Percentiles rank a stretch among this genome's conserved stretches.
phyloP scores from a whole-genome alignment of 30 jellyfish, hydroid and myxozoan species.

The Pseudorhiza aurosa region DNA sequence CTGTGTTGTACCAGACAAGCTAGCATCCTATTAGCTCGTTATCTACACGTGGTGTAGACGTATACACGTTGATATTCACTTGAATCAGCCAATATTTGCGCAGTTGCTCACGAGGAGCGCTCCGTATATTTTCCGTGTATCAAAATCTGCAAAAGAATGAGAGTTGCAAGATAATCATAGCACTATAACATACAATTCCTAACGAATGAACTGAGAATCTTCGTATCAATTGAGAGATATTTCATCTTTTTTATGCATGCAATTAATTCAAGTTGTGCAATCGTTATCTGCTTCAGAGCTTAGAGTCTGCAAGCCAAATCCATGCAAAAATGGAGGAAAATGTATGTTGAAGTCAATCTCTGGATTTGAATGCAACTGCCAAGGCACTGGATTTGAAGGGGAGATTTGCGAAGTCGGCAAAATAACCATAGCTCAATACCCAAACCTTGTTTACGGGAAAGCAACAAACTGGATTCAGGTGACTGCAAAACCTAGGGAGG shows the following conservation, averaged over 20 bases:
- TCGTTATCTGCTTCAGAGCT: conserved; percentile 44
- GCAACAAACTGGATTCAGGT: conserved; percentile 14
- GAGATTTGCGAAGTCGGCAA: conserved; percentile 58
- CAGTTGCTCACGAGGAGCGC: too few species aligned
- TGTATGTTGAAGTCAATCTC: conserved; percentile 32
- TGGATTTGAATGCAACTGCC: conserved; percentile 57
- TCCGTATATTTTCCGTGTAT: too few species aligned
- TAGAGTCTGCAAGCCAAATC: conserved; percentile 66
- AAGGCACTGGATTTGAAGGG: conserved; percentile 71
- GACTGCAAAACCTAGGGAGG: conserved; percentile 51
- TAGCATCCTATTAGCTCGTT: too few species aligned
- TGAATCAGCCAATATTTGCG: too few species aligned
- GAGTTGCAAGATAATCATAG: too few species aligned
- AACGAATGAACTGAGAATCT: background rate
- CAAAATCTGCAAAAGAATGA: too few species aligned
- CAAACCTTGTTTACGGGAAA: conserved; percentile 45
- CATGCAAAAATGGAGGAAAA: conserved; percentile 67
- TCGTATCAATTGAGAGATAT: background rate
- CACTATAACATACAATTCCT: background rate
- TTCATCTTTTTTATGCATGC: background rate
- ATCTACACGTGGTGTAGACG: too few species aligned
- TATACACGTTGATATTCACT: too few species aligned
- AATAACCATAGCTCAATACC: conserved; percentile 41
- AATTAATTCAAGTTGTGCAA: too few species aligned
- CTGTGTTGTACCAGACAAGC: too few species aligned